Base-by-base conservation (phyloP, 2,888 invertebrate genomes). In the Cheiracanthium punctorium region DNA sequence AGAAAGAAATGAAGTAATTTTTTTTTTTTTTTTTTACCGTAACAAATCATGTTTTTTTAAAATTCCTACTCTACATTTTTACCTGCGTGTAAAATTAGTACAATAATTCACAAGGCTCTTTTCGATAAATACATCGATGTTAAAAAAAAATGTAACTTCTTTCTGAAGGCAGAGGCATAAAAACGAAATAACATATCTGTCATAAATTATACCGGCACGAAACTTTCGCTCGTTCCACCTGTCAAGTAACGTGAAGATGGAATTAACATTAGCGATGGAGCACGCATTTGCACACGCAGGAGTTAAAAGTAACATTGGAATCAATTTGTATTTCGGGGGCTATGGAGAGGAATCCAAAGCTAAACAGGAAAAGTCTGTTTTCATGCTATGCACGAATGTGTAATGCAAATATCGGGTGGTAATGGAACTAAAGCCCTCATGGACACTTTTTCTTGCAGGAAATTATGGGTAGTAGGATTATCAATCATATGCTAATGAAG, bases 401-500 rank as follows among this genome's bases (percentile, higher is more conserved):
- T 5, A 20, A 58, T 24, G 58, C 58, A 58, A 58, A 58, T 37
- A 10, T 48, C 17, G 5, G 2, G 24, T 5, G 24, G 12, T 5
- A 24, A 24, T 5, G 1, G 43, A 17, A 48, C 43, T 48, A 2
- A 48, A 48, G 14, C 14, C 43, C n/a, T 2, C 43, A 48, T 14
- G 17, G 2, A 48, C n/a, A 17, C 1, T 5, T 24, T 7, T 58
- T 24, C 17, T 24, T 58, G 24, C 24, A 24, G 20, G 58, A 58
- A 24, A 24, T 24, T 20, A 20, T 4, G n/a, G 58, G 10, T 1
- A 24, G 1, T 7, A 24, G 24, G 58, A 24, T 58, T 24, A 58
- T 58, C 24, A 58, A 58, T 58, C 58, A 24, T 58, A 58, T 58
- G 58, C 58, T 58, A 58, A 58, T 58, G 58, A 2, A 24, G 17